Evolutionary conservation across 2,797 vertebrate genomes (phyloP), one percentile per base, ranked within the genome.

Genomic region (Sebastes nivosus): DNA sequence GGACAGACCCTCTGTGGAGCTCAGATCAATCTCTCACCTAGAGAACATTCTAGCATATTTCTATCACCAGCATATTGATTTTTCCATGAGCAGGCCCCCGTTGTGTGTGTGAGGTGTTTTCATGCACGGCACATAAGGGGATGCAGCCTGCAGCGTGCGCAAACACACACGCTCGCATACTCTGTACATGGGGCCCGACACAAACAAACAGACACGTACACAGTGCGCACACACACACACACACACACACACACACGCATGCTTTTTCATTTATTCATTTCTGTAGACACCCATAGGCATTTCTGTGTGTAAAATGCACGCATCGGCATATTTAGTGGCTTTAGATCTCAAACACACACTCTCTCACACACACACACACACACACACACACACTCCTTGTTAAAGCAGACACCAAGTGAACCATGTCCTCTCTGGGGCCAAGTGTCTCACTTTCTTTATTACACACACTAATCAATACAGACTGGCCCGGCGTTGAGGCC

Each of bases 51-150:
- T 87, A 93, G 95, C 92, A 93, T 94, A 96, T 95, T 95, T 95
- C 95, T 95, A 96, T 95, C 94, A 95, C 94, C 90, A 92, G 91
- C 86, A 61, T 94, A 96, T 96, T 94, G 96, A 96, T 96, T 96
- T 95, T 95, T 94, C 93, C 88, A 91, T 94, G 94, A 94, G 89
- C 91, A 90, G 87, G 85, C 86, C 90, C 88, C 87, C 73, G 75
- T 92, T 93, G 89, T 89, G 69, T 82, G 91, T 80, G 84, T 84
- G 91, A 91, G 91, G 92, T 88, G 92, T 94, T 94, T 94, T 93
- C 92, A 93, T 93, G 89, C 93, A 88, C 71, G 63, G 80, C 83
- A 69, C 85, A 92, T 84, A 84, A 50, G 87, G 84, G 80, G 90
- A 91, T 79, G 86, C 88, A 84, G 95, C 93, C 94, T 91, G 85